phyloP scores from a whole-genome alignment of 2,888 invertebrate species.

The Trachelus tabidus region DNA sequence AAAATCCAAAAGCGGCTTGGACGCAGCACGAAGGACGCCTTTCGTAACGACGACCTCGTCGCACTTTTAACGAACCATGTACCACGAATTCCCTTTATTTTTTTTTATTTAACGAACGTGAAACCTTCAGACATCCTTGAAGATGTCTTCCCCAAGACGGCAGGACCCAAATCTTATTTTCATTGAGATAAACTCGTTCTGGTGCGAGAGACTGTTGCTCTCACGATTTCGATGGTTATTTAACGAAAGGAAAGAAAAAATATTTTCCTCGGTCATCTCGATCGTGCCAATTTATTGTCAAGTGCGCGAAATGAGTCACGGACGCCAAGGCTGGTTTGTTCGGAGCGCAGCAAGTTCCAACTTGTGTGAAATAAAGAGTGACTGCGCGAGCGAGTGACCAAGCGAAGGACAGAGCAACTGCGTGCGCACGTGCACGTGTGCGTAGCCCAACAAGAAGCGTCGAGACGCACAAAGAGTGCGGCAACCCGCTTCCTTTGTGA shows the following conservation, averaged over 20 bases:
- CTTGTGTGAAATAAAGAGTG: slow-evolving; percentile 4
- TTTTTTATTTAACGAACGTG: neutral
- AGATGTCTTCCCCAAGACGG: neutral
- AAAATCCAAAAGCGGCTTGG: neutral
- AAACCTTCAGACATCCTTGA: neutral
- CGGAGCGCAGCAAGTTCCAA: slow-evolving; percentile 11
- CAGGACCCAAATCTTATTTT: neutral
- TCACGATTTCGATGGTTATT: neutral
- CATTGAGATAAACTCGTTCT: neutral
- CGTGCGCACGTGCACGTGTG: slow-evolving; percentile 18
- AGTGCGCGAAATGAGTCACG: slow-evolving; percentile 37
- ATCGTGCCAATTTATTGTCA: slow-evolving; percentile 45
- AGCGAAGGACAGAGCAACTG: slow-evolving; percentile 3
- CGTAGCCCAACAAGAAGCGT: neutral
- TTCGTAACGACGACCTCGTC: neutral
- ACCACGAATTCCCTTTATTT: neutral
- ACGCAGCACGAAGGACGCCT: neutral
- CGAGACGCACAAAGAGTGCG: slow-evolving; percentile 26
- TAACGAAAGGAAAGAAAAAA: neutral
- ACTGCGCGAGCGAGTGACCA: neutral
- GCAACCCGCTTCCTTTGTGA: slow-evolving; percentile 42
- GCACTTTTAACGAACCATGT: neutral
- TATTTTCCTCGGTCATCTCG: slow-evolving; percentile 24
- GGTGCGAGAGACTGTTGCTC: neutral
- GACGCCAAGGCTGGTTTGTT: slow-evolving; percentile 28